A percentile compares a stretch with the other conserved stretches of the same genome.
phyloP scores from a whole-genome alignment of 2,888 invertebrate species.

The Mimas tiliae region DNA sequence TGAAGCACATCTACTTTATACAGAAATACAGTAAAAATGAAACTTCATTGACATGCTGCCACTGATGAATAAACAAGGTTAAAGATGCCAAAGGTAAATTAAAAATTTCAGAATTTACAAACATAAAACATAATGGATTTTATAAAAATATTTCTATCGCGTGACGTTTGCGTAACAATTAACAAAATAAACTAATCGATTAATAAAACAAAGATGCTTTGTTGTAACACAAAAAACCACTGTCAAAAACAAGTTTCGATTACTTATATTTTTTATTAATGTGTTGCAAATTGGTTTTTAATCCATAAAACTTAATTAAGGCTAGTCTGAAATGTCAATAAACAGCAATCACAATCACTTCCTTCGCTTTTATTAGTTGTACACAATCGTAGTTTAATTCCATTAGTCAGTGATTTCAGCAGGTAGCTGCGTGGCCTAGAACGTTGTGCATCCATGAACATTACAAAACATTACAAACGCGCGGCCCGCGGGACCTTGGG shows the following conservation, averaged over 20 bases:
- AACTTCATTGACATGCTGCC: not conserved
- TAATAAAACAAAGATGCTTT: not conserved
- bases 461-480: conserved; percentile 21
- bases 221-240: not conserved
- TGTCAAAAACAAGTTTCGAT: not conserved
- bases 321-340: not conserved
- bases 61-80: not conserved
- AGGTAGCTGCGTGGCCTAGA: conserved; percentile 18
- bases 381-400: not conserved
- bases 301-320: conserved; percentile 11
- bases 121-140: no score
- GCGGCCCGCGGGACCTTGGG: conserved; percentile 14
- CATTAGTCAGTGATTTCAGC: conserved; percentile 9
- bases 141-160: not conserved
- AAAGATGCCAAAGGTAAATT: not conserved
- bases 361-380: not conserved
- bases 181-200: not conserved
- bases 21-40: not conserved
- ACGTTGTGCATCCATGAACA: conserved; percentile 18
- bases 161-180: not conserved
- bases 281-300: not conserved
- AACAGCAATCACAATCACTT: not conserved
- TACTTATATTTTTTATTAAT: not conserved
- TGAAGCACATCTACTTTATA: not conserved
- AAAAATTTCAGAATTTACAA: not conserved